A percentile compares a stretch with the other conserved stretches of the same genome.
Evolutionary conservation across 1,140 invertebrate genomes (phyloP).

Genomic region (Zaprionus gabonicus): DNA sequence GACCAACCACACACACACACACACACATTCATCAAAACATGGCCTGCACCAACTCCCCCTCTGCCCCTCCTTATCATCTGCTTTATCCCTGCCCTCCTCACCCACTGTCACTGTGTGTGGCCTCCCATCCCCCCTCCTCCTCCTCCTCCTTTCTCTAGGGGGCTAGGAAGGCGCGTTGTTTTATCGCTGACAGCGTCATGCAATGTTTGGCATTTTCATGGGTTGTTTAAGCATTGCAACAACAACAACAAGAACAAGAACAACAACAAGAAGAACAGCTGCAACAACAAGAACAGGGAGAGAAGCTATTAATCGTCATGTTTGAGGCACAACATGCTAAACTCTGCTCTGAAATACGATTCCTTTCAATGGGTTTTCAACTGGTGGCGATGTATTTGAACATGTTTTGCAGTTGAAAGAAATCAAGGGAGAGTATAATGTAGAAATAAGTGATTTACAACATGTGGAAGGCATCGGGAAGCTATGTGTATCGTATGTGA

Average conservation of each 20-base stretch:
- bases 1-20: constrained; percentile 37
- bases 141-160: not conserved
- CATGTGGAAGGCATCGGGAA: not conserved
- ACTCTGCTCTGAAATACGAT: constrained; percentile 7
- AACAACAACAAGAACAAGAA: constrained; percentile 31
- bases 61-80: not conserved
- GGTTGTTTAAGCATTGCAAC: constrained; percentile 42
- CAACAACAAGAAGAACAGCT: not conserved
- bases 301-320: constrained; percentile 39
- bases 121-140: not conserved
- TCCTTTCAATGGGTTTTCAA: not conserved
- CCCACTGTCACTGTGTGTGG: constrained; percentile 25
- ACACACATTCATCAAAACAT: constrained; percentile 7
- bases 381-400: not conserved
- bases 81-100: not conserved
- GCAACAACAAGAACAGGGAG: not conserved
- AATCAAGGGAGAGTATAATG: not conserved
- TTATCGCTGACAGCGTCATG: constrained; percentile 56
- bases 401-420: not conserved
- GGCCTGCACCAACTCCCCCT: not conserved
- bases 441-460: not conserved
- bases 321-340: constrained; percentile 34
- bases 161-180: constrained; percentile 10
- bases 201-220: constrained; percentile 58
- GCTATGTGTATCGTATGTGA: not conserved